phyloP scores from a whole-genome alignment of 2,113 vertebrate genomes.

The Amphiprion percula region DNA sequence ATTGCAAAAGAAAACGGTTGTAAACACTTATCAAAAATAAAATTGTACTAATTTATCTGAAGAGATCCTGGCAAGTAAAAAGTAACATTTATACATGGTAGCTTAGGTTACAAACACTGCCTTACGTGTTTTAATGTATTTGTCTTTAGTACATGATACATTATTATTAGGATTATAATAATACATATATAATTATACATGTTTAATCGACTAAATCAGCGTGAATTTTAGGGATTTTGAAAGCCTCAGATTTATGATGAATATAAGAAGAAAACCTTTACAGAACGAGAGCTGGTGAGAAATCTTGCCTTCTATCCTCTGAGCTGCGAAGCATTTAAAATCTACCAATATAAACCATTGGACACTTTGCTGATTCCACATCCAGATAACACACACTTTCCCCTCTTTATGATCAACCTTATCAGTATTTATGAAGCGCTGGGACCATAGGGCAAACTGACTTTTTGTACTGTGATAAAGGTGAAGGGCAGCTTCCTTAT shows the following conservation, averaged over 20 bases:
- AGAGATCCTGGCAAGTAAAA: too few relatives aligned
- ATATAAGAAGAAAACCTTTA: background rate
- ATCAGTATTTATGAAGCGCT: constrained; percentile 36
- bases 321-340: constrained; percentile 3
- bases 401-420: constrained; percentile 44
- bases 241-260: background rate
- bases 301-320: background rate
- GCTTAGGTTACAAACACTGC: too few relatives aligned
- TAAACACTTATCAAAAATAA: too few relatives aligned
- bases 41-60: too few relatives aligned
- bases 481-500: constrained; percentile 19
- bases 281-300: background rate
- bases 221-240: background rate
- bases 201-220: background rate
- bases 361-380: constrained; percentile 16
- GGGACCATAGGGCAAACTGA: background rate
- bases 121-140: too few relatives aligned
- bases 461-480: constrained; percentile 49
- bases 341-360: background rate
- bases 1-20: background rate
- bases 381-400: constrained; percentile 31
- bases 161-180: too few relatives aligned
- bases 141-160: too few relatives aligned
- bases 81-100: too few relatives aligned
- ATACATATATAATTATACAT: too few relatives aligned